Evolutionary conservation across 2,888 invertebrate species (phyloP), one percentile per base, ranked within the genome.

Genomic region (Spisula subtruncata): DNA sequence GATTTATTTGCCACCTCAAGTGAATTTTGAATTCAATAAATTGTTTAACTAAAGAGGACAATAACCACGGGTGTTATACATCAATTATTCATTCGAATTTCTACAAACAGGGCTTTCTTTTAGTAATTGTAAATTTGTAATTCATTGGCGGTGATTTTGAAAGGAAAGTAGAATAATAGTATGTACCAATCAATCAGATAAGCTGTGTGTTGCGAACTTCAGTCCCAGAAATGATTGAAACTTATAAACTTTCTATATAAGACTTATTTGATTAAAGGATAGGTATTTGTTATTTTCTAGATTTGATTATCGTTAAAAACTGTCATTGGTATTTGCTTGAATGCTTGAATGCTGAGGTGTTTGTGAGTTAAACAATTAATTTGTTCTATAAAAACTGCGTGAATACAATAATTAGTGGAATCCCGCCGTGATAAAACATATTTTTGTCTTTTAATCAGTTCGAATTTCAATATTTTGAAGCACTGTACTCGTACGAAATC

Each of bases 81-180:
- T 85, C 41, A 80, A 85, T 85, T 80, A 79, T 85, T 85, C 56
- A 85, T 80, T 1, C 35, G 6, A 85, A 80, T 14, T 32, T 80
- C 71, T 56, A 14, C 35, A 80, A 51, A 80, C 56, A 35, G n/a
- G 75, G 75, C 20, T 79, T 85, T 85, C 56, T 85, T 80, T 25
- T 8, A 35, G 25, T 46, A 85, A 66, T 71, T 66, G 25, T 66
- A 16, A 79, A 85, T 46, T 71, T 66, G 25, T 41, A 41, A 85
- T 79, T 51, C 25, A 41, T 35, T 81, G 84, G 71, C 81, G 85
- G 80, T 71, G 81, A 88, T 88, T 83, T 80, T 87, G 79, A 83
- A 80, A 86, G 29, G 81, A 41, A 46, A 29, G 18, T 5, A 25
- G 14, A 25, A 83, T 46, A 83, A 66, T 66, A 18, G 66, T 32